Evolutionary conservation across 1,140 invertebrate genomes (phyloP), one percentile per base, ranked within the genome.

Genomic region (Gryllus bimaculatus): DNA sequence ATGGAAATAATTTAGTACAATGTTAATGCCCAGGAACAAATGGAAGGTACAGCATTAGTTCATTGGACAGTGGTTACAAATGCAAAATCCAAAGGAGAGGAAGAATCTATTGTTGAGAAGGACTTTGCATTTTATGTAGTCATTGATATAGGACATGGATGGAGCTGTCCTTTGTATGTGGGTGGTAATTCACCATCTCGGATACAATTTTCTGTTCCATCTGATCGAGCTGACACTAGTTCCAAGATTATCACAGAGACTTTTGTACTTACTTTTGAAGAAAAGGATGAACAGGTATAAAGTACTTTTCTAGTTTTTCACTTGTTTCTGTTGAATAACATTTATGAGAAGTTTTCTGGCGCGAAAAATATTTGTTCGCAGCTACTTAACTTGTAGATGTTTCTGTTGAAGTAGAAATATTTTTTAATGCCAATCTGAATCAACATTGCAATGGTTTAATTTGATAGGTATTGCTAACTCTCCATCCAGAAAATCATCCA

Each of bases 401-500:
- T 39, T 39, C 26, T 2, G 5, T 5, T 39, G 5, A 39, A 39
- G 26, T 39, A 1, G 26, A 39, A 1, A 39, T 2, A 2, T 39
- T 39, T 39, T 39, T 39, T 39, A 39, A 39, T 39, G 26, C 5
- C 26, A 39, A 39, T 39, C 26, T 39, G 26, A 39, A 39, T 39
- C 1, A 39, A 39, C 26, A 2, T 39, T 39, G 5, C n/a, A 39
- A 2, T 39, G 1, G 5, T 39, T 39, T 39, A 39, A 39, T 39
- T 39, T 39, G 26, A 39, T 88, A 89, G 74, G 87, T 87, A 0
- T 92, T 88, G 80, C 84, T 92, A 66, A 87, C 89, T 47, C 84
- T 91, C 48, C 87, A 90, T 81, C 82, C 84, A 75, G 90, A 93
- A 82, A 82, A 86, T 13, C 85, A 89, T 83, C 91, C 91, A 21